Base-by-base conservation (phyloP, 2,113 vertebrate genomes). In the Menidia beryllina region DNA sequence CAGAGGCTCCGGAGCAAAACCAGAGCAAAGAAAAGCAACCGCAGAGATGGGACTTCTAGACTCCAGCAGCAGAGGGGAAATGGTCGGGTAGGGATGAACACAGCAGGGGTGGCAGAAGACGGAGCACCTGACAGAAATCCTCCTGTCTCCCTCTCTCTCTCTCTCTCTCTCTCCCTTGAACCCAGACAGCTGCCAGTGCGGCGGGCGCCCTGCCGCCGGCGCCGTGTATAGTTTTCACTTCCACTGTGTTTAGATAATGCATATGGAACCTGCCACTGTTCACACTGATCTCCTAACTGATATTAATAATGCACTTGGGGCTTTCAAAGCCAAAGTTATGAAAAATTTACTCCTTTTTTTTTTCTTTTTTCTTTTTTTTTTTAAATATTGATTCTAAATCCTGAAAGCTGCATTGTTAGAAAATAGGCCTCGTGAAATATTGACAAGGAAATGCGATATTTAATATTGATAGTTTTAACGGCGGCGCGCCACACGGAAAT, bases 351-450 rank as follows among this genome's bases (percentile, higher is more conserved):
- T 75, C 77, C 30, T 30, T 30, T 30, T 82, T 61, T 64, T 11
- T n/a, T n/a, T n/a, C n/a, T n/a, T n/a, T n/a, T n/a, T 30, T 30
- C 8, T 82, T 61, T 64, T 11, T 51, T 63, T 41, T 69, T 72
- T 93, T n/a, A 91, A 92, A 91, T 89, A 92, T 93, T 92, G 82
- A 91, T 92, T 86, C 76, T 12, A 24, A 69, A 72, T 81, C 85
- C 79, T 86, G 77, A 76, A 85, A 89, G 82, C 75, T 69, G 79
- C 74, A 88, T 87, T 86, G 85, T 92, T 82, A 70, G 79, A 89
- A 91, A 88, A 91, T 82, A 79, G 87, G 84, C 79, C 81, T 91
- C 85, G 83, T 93, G 39, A 83, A 92, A 83, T 84, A 93, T 91
- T 83, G 56, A 91, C 52, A 13, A n/a, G 4, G 26, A 76, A 60